phyloP scores from a whole-genome alignment of 2,113 vertebrate species.

The Labeo rohita region DNA sequence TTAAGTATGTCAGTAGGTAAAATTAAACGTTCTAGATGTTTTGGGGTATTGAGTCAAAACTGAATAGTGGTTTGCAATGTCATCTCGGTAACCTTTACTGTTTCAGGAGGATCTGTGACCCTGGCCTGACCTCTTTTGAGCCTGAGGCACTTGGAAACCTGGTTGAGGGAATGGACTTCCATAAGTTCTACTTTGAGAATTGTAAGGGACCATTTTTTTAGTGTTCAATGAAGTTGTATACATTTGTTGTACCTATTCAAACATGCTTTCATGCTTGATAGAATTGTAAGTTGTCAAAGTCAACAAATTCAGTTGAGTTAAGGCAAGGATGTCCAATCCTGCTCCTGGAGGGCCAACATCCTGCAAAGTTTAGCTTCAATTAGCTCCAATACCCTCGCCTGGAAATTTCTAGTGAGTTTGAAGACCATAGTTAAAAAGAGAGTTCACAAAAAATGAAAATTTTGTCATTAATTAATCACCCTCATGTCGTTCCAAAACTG shows the following conservation, averaged over 20 bases:
- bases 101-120: conserved; percentile 96
- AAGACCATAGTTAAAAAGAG: too few species aligned
- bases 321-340: neutral
- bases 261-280: neutral
- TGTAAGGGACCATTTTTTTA: too few species aligned
- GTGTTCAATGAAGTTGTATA: neutral
- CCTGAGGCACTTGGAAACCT: conserved; percentile 97
- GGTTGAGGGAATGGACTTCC: conserved; percentile 99
- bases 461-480: too few species aligned
- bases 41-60: neutral
- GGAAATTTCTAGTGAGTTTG: too few species aligned
- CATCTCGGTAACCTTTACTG: neutral
- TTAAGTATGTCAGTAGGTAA: neutral
- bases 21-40: neutral
- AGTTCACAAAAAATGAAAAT: too few species aligned
- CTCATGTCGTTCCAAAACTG: too few species aligned
- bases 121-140: conserved; percentile 97
- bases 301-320: neutral
- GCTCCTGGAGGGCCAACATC: neutral
- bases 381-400: too few species aligned
- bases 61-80: conserved; percentile 2
- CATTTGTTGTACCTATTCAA: neutral
- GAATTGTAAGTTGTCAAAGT: too few species aligned
- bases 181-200: conserved; percentile 99
- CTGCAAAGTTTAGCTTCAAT: neutral